phyloP scores from a whole-genome alignment of 2,797 vertebrate genomes.

The Merluccius polli region DNA sequence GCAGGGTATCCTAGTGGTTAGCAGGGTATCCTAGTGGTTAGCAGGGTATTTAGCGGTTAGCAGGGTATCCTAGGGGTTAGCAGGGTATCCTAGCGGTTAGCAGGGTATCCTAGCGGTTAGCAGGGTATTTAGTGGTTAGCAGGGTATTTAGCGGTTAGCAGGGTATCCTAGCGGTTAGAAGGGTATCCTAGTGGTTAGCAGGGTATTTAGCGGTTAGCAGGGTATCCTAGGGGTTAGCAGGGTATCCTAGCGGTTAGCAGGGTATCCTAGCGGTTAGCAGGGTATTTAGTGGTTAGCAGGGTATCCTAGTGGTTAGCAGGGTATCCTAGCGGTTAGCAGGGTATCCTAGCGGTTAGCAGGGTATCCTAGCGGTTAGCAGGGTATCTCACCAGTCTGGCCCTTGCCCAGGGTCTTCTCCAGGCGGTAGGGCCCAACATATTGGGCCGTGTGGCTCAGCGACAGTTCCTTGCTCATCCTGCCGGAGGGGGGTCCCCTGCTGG shows the following conservation, averaged over 20 bases:
- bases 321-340: neutral
- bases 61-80: neutral
- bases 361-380: neutral
- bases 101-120: neutral
- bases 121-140: neutral
- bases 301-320: neutral
- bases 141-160: neutral
- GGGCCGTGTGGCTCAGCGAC: constrained; percentile 81
- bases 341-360: neutral
- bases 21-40: neutral
- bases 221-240: neutral
- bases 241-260: no score
- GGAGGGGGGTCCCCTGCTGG: constrained; percentile 7
- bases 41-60: neutral
- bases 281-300: neutral
- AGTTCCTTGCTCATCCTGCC: constrained; percentile 83
- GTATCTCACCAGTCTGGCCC: constrained; percentile 86
- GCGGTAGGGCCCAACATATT: constrained; percentile 91
- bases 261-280: neutral
- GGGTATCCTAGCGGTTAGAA: neutral
- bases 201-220: neutral
- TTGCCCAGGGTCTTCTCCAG: constrained; percentile 93
- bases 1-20: neutral
- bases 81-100: neutral
- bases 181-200: neutral